Evolutionary conservation across 2,888 invertebrate genomes (phyloP).

Genomic region (Calliopum simillimum): DNA sequence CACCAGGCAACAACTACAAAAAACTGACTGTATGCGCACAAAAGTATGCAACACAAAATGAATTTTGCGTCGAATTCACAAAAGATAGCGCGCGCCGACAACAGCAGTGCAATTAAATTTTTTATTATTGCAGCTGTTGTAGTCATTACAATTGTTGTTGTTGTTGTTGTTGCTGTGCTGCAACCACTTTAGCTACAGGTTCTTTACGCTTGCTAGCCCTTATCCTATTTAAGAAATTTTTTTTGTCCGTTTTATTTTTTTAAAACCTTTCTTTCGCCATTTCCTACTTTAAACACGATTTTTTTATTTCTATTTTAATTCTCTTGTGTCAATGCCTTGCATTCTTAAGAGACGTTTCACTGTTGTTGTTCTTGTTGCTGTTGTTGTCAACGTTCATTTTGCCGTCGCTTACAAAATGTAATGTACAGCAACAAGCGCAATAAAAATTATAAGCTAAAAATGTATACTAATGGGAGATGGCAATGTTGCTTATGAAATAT

Average conservation of each 20-base stretch:
- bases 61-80: constrained; percentile 2
- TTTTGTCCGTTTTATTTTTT: background rate
- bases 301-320: background rate
- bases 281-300: background rate
- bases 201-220: background rate
- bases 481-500: background rate
- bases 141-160: background rate
- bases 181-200: constrained; percentile 5
- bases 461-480: background rate
- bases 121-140: constrained; percentile 1
- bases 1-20: constrained; percentile 2
- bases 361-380: too few relatives aligned
- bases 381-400: too few relatives aligned
- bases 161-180: background rate
- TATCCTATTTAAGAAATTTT: background rate
- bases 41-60: constrained; percentile 28
- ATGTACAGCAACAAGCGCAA: too few relatives aligned
- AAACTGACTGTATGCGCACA: background rate
- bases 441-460: too few relatives aligned
- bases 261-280: background rate
- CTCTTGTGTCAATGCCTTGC: background rate
- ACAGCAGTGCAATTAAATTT: constrained; percentile 8
- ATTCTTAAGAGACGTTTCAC: too few relatives aligned
- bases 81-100: background rate
- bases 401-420: too few relatives aligned